Percentiles rank a stretch among this genome's conserved stretches.
Conservation (phyloP, 2,113 vertebrate genomes). For the Pedionomus torquatus region DNA sequence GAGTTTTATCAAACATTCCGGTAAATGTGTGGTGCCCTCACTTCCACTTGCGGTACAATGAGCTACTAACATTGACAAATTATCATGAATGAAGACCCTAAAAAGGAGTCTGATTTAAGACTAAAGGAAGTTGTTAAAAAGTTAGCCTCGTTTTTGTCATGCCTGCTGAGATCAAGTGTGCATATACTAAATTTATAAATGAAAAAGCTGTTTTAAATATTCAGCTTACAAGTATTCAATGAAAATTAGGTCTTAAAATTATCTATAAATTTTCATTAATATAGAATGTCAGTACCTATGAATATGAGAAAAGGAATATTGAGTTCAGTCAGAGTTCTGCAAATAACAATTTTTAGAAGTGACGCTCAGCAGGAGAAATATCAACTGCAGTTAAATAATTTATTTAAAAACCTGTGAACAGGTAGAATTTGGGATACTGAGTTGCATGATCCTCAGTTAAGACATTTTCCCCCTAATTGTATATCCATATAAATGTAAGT, state of each 20-base stretch:
- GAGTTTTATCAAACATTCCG: neutral
- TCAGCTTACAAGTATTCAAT: neutral
- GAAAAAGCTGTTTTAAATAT: neutral
- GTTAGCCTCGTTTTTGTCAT: neutral
- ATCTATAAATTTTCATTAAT: neutral
- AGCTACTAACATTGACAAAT: neutral
- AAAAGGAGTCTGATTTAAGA: neutral
- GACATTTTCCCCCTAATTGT: neutral
- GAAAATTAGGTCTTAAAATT: neutral
- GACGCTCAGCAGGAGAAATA: neutral
- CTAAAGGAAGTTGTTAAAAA: neutral
- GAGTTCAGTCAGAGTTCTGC: neutral
- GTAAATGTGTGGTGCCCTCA: neutral
- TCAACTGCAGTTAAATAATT: neutral
- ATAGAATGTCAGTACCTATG: neutral
- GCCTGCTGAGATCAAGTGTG: neutral
- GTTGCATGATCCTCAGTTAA: neutral
- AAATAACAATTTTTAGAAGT: neutral
- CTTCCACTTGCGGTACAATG: neutral
- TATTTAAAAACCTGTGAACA: neutral
- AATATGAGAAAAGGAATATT: neutral
- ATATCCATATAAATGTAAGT: neutral
- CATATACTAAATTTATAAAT: neutral
- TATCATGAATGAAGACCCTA: neutral
- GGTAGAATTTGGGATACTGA: neutral